Conservation (phyloP, 2,888 invertebrate genomes). For the Hydroisotoma schaefferi region DNA sequence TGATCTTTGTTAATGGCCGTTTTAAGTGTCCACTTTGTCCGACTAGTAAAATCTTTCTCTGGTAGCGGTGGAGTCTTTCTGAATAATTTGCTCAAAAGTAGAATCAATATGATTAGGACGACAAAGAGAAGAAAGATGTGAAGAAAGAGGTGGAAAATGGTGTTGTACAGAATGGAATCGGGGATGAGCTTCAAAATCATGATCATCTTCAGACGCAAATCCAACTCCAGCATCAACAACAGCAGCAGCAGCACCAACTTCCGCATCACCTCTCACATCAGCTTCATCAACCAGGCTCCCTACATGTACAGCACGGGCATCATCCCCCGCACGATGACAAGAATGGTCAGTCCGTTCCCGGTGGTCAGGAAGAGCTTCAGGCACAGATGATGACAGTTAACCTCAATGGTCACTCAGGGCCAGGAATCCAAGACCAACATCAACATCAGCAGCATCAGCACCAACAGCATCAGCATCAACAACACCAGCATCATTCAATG, state of each 20-base stretch:
- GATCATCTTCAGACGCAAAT: conserved; percentile 34
- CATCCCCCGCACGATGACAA: conserved; percentile 41
- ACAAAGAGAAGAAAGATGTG: conserved; percentile 47
- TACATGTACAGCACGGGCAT: conserved; percentile 8
- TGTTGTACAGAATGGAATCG: conserved; percentile 64
- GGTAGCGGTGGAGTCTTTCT: background rate
- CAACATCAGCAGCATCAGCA: conserved; percentile 40
- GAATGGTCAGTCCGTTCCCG: conserved; percentile 48
- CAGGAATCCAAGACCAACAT: conserved; percentile 26
- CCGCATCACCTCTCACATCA: conserved; percentile 46
- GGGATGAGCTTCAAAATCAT: conserved; percentile 61
- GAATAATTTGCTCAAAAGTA: conserved; percentile 3
- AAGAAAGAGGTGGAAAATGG: conserved; percentile 57
- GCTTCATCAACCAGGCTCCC: conserved; percentile 10
- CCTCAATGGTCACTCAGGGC: conserved; percentile 31
- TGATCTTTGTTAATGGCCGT: no score
- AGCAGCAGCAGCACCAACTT: conserved; percentile 36
- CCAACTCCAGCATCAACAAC: conserved; percentile 37
- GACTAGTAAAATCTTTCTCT: no score
- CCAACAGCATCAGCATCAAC: conserved; percentile 30
- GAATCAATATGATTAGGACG: conserved; percentile 34
- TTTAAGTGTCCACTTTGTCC: no score
- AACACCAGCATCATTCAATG: conserved; percentile 31
- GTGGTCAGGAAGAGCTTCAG: conserved; percentile 51
- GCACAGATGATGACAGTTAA: conserved; percentile 45